Evolutionary conservation across 1,140 invertebrate genomes (phyloP), one percentile per base, ranked within the genome.

Genomic region (Aphelinus atriplicis): DNA sequence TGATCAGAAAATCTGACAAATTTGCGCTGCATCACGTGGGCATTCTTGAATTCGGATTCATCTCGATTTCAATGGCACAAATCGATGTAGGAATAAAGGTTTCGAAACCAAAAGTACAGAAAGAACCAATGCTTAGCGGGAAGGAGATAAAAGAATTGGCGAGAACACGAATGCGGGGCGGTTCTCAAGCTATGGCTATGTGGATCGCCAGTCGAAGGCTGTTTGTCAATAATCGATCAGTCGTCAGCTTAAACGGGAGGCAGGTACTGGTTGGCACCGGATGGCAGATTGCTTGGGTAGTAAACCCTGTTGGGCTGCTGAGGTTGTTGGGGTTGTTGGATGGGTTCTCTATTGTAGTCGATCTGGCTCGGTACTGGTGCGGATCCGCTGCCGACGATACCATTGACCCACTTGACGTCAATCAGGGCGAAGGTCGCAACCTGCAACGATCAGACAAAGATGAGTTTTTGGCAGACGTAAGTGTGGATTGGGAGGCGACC

Each of bases 371-470:
- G 26, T 26, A 26, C 26, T 26, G 26, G 26, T 26, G 26, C 26
- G 26, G 26, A 26, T 53, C 26, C 9, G 50, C 48, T 65, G 75
- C 3, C 6, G 75, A 78, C 74, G 74, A 81, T 81, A 55, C 82
- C 76, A 45, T 82, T 81, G 1, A 88, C 65, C 88, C 88, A 89
- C 6, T 74, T 43, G 51, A 81, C 75, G 53, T 88, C 87, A n/a
- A 86, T 81, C 0, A 81, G 71, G 3, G 86, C 64, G 56, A 87
- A 85, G 45, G 85, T 82, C 51, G 84, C 85, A 7, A 87, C 84
- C 86, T 87, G 48, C n/a, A 2, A 26, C 26, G 50, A 69, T 3
- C 66, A 58, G 61, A 77, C 9, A 60, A 1, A 75, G 45, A 48
- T 47, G 53, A 48, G 26, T 26, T 26, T 26, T 26, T 26, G 26